A percentile compares a stretch with the other conserved stretches of the same genome.
Evolutionary conservation across 2,888 invertebrate genomes (phyloP).

Genomic region (Torymus texanus): DNA sequence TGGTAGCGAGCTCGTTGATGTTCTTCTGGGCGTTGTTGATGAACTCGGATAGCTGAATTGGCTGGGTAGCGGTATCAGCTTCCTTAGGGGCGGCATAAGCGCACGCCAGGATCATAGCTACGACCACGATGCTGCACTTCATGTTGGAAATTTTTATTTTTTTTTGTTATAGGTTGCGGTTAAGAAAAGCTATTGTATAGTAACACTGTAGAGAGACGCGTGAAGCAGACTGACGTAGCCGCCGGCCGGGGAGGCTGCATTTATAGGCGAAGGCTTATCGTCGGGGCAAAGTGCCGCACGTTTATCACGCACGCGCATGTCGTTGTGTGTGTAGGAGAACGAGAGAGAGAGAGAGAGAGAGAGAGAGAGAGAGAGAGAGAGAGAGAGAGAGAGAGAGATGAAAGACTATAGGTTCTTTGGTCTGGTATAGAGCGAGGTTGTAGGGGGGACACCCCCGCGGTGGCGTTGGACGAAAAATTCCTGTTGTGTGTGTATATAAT

Average conservation of each 20-base stretch:
- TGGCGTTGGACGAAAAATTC: no score
- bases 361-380: no score
- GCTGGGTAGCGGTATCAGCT: constrained; percentile 52
- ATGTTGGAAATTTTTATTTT: constrained; percentile 38
- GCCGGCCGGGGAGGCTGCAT: constrained; percentile 7
- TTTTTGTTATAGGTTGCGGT: no score
- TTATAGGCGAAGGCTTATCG: constrained; percentile 53
- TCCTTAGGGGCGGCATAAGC: constrained; percentile 56
- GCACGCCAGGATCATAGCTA: constrained; percentile 55
- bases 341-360: no score
- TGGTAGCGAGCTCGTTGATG: constrained; percentile 64
- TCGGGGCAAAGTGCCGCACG: constrained; percentile 41
- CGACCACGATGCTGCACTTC: constrained; percentile 59
- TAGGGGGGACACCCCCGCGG: no score
- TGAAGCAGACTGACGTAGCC: constrained; percentile 51
- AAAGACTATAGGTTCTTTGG: no score
- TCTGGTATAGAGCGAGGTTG: no score
- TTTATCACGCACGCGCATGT: no score
- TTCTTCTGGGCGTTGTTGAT: constrained; percentile 65
- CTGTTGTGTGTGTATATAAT: no score
- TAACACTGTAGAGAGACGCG: constrained; percentile 32
- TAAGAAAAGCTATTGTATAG: not conserved
- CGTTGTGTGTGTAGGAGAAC: no score
- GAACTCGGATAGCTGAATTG: constrained; percentile 59
- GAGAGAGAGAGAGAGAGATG: no score